phyloP scores from a whole-genome alignment of 2,113 vertebrate genomes.

The Gasterosteus nipponicus region DNA sequence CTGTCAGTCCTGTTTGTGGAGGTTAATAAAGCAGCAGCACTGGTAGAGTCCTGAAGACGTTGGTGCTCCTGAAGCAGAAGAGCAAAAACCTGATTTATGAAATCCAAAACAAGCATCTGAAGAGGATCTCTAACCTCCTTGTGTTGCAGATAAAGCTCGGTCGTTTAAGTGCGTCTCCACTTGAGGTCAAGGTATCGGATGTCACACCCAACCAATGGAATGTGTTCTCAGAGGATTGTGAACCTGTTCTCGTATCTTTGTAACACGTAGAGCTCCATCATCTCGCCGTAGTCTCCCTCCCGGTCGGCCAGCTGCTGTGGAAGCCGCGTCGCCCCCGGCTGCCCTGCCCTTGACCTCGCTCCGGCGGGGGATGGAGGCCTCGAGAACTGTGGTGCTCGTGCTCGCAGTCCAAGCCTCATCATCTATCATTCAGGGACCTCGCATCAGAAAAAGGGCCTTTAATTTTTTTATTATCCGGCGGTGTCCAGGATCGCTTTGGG shows the following conservation, averaged over 20 bases:
- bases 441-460: slow-evolving; percentile 38
- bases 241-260: not conserved
- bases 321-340: not conserved
- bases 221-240: not conserved
- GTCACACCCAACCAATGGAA: not conserved
- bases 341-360: slow-evolving; percentile 5
- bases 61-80: not conserved
- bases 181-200: not conserved
- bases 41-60: not conserved
- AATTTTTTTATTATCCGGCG: slow-evolving; percentile 64
- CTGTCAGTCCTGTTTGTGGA: slow-evolving; percentile 10
- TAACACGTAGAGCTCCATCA: not conserved
- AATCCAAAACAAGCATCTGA: not conserved
- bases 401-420: slow-evolving; percentile 13
- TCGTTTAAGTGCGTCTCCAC: not conserved
- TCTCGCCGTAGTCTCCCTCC: not conserved
- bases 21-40: not conserved
- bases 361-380: slow-evolving; percentile 20
- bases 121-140: not conserved
- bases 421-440: slow-evolving; percentile 50
- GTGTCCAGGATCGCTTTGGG: slow-evolving; percentile 52
- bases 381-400: slow-evolving; percentile 6
- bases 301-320: not conserved
- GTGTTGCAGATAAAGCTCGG: not conserved
- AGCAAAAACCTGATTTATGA: not conserved